These are phyloP conservation scores for Lymantria monacha DNA, from an alignment of 2,888 invertebrate species.

Conservation along the genomic window DNA sequence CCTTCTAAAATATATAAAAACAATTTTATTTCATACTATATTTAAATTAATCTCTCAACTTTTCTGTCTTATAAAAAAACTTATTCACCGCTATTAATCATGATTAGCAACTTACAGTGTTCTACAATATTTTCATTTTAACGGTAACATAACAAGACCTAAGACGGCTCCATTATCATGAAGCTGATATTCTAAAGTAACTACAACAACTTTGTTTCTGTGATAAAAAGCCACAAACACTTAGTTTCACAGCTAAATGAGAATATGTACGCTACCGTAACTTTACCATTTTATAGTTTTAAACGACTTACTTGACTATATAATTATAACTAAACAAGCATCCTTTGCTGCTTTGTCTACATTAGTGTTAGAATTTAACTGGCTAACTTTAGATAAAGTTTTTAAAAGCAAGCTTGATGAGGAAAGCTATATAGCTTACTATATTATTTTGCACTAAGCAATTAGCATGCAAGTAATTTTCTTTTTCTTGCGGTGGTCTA, in stretches of 20 bases:
- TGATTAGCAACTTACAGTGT: neutral
- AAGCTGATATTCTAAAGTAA: constrained; percentile 18
- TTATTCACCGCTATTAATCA: too few relatives aligned
- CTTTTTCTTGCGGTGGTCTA: too few relatives aligned
- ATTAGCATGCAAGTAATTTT: too few relatives aligned
- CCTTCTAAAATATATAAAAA: too few relatives aligned
- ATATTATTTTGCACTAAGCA: too few relatives aligned
- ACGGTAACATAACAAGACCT: constrained; percentile 6
- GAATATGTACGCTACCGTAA: constrained; percentile 59
- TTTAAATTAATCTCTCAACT: too few relatives aligned
- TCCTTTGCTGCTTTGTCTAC: constrained; percentile 23
- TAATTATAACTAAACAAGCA: constrained; percentile 43
- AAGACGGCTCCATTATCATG: constrained; percentile 14
- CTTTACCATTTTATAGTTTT: constrained; percentile 58
- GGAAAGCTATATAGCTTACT: neutral
- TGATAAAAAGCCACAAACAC: constrained; percentile 41
- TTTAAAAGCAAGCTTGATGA: constrained; percentile 12
- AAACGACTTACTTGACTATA: constrained; percentile 44
- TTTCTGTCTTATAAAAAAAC: too few relatives aligned
- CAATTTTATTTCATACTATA: too few relatives aligned
- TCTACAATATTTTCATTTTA: constrained; percentile 10
- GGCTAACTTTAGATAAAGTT: constrained; percentile 19
- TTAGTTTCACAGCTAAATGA: constrained; percentile 59
- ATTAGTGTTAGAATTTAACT: constrained; percentile 32
- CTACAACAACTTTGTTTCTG: constrained; percentile 16